phyloP scores from a whole-genome alignment of 2,888 invertebrate genomes.

The Catocala nupta region DNA sequence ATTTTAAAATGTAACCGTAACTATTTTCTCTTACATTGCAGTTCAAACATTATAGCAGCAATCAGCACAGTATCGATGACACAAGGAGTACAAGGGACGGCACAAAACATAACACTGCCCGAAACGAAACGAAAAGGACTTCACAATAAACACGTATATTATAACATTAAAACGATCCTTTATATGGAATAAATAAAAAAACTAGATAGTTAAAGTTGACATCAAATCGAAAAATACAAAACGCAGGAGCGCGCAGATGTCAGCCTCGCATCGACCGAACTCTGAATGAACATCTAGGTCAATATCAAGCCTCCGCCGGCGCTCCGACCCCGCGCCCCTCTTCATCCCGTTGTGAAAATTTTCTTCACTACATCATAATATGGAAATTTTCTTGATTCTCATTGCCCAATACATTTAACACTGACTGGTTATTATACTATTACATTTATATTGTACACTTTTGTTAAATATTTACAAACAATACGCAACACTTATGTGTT shows the following conservation, averaged over 20 bases:
- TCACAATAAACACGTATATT: constrained; percentile 34
- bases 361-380: constrained; percentile 71
- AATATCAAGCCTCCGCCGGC: constrained; percentile 83
- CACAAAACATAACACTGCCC: constrained; percentile 69
- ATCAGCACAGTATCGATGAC: constrained; percentile 59
- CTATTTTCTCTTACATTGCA: constrained; percentile 61
- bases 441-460: no score
- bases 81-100: constrained; percentile 58
- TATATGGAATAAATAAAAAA: constrained; percentile 64
- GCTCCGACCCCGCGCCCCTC: constrained; percentile 64
- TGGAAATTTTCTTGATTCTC: constrained; percentile 66
- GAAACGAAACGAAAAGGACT: constrained; percentile 27
- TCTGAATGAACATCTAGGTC: constrained; percentile 87
- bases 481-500: neutral
- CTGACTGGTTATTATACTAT: constrained; percentile 10
- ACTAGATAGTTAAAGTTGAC: constrained; percentile 65
- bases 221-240: constrained; percentile 79
- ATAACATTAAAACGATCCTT: constrained; percentile 30
- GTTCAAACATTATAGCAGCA: constrained; percentile 60
- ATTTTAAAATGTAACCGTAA: constrained; percentile 44
- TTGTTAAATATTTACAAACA: no score
- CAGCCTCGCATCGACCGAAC: constrained; percentile 87
- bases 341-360: constrained; percentile 68
- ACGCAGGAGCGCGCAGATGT: constrained; percentile 87
- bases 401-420: constrained; percentile 23